Conservation (phyloP, 30 jellyfish, hydroid and myxozoan genomes). For the Turritopsis rubra region DNA sequence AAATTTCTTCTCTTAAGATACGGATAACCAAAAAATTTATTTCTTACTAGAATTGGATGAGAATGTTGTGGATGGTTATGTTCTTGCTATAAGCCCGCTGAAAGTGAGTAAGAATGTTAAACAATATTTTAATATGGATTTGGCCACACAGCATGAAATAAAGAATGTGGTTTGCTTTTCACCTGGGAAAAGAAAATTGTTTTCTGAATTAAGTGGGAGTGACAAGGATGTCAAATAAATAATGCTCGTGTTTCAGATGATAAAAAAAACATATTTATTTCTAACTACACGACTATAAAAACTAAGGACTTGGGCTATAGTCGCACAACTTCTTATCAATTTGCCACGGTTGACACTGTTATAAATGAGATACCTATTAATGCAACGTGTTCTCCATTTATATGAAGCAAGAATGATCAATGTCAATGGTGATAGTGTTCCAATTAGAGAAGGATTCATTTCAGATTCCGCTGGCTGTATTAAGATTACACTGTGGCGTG, state of each 20-base stretch:
- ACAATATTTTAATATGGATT: conserved; percentile 1
- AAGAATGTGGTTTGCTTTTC: neutral
- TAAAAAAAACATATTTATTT: neutral
- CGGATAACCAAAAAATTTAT: neutral
- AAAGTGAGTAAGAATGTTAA: neutral
- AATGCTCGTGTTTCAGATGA: conserved; percentile 1
- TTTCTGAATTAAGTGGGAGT: neutral
- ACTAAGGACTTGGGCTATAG: neutral
- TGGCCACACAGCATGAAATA: neutral
- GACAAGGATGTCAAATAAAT: neutral
- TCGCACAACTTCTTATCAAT: neutral
- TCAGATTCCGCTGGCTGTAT: neutral
- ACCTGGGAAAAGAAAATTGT: neutral
- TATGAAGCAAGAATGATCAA: neutral
- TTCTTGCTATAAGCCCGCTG: neutral
- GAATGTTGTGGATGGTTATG: conserved; percentile 2
- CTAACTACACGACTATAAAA: neutral
- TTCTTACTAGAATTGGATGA: neutral
- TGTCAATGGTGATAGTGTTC: neutral
- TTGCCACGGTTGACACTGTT: neutral
- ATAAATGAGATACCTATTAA: neutral
- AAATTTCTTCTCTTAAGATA: neutral
- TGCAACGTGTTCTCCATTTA: neutral
- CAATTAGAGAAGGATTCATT: conserved; percentile 6
- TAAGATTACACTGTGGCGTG: neutral